Percentiles rank a stretch among this genome's conserved stretches.
These are phyloP conservation scores for Scatophagus argus DNA, from an alignment of 2,113 vertebrate species.

Conservation along the genomic window DNA sequence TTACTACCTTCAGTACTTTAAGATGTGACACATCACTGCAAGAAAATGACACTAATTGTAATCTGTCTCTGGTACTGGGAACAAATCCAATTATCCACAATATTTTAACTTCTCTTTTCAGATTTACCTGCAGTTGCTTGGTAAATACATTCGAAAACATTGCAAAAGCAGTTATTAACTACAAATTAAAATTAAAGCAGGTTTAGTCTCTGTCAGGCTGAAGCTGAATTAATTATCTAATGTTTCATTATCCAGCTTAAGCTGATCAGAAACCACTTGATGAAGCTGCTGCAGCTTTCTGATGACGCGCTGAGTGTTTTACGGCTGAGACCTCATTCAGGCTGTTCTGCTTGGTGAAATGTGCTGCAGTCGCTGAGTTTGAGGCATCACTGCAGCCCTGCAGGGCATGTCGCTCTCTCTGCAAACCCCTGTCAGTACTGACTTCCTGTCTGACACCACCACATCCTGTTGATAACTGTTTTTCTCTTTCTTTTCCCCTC, in stretches of 20 bases:
- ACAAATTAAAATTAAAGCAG: neutral
- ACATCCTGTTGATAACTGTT: constrained; percentile 81
- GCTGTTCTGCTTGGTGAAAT: no score
- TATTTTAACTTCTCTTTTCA: no score
- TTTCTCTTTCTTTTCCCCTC: constrained; percentile 5
- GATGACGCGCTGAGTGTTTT: neutral
- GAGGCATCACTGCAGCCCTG: neutral
- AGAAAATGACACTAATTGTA: neutral
- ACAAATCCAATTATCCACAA: neutral
- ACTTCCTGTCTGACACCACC: constrained; percentile 83
- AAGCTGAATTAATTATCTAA: neutral
- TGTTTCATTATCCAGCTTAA: neutral
- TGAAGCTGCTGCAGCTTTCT: neutral
- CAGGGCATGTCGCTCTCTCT: constrained; percentile 29
- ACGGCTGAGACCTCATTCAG: no score
- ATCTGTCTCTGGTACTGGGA: neutral
- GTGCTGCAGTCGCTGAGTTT: neutral
- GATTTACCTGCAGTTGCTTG: neutral
- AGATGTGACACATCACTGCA: neutral
- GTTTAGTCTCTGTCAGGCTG: neutral
- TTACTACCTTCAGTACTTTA: neutral
- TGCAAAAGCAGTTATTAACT: neutral
- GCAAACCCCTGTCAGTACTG: constrained; percentile 37
- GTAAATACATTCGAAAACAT: neutral
- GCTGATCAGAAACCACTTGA: neutral